These are phyloP conservation scores for Solenodon paradoxus DNA, from an alignment of 2,113 vertebrate species.

Conservation along the genomic window DNA sequence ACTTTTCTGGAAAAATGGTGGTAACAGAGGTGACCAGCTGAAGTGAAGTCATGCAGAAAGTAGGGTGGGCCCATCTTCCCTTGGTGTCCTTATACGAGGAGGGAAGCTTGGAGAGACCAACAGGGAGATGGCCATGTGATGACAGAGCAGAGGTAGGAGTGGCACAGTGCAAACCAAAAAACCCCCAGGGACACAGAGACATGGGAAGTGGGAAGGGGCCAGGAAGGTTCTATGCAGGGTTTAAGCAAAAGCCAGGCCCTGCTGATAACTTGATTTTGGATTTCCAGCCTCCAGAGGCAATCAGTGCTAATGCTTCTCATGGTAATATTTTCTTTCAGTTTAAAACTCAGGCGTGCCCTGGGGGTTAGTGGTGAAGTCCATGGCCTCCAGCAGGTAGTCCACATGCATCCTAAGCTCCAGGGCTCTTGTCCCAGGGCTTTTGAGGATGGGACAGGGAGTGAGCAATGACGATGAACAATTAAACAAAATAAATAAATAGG, in stretches of 20 bases:
- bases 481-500: too few species aligned
- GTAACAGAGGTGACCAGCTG: background rate
- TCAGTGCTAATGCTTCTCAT: background rate
- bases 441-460: too few species aligned
- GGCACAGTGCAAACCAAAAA: background rate
- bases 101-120: background rate
- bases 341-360: too few species aligned
- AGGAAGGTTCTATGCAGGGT: background rate
- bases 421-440: too few species aligned
- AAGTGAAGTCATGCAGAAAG: background rate
- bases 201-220: background rate
- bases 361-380: too few species aligned
- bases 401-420: too few species aligned
- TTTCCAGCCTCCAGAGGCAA: background rate
- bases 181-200: rapidly evolving
- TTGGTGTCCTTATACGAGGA: background rate
- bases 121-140: background rate
- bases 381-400: too few species aligned
- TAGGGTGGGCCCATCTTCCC: background rate
- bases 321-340: background rate
- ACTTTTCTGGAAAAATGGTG: background rate
- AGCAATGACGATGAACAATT: too few species aligned
- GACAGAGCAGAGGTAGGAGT: background rate
- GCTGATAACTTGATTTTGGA: too few species aligned
- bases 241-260: background rate